Percentiles rank a stretch among this genome's conserved stretches.
Conservation (phyloP, 2,888 invertebrate species). For the Hyles lineata region DNA sequence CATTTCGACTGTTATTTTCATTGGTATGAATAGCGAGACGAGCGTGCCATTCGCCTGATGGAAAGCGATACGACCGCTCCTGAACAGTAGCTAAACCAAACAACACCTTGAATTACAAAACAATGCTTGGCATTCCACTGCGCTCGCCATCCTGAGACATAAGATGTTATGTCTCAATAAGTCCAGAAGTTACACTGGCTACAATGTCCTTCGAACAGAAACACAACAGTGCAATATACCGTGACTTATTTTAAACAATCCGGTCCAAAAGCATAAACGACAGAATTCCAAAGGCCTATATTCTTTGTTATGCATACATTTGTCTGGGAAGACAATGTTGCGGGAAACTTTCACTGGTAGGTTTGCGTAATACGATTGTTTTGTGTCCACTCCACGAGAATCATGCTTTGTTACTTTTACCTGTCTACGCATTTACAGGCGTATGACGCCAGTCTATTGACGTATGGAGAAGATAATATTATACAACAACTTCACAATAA, state of each 20-base stretch:
- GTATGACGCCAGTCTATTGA: neutral
- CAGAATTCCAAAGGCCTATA: conserved; percentile 21
- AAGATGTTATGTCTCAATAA: too few species aligned
- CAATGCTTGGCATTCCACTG: too few species aligned
- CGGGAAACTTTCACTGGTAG: conserved; percentile 29
- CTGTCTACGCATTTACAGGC: neutral
- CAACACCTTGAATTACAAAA: too few species aligned
- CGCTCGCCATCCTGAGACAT: too few species aligned
- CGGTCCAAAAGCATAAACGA: neutral
- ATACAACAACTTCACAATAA: neutral
- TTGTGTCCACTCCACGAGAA: conserved; percentile 2
- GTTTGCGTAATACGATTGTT: conserved; percentile 21
- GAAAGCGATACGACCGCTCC: too few species aligned
- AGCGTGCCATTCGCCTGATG: too few species aligned
- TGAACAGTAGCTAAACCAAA: too few species aligned
- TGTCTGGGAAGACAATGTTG: conserved; percentile 19
- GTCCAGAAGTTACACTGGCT: too few species aligned
- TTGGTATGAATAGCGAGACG: too few species aligned
- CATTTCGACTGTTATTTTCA: too few species aligned
- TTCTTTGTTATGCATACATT: conserved; percentile 15
- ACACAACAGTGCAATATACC: too few species aligned
- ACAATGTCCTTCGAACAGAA: too few species aligned
- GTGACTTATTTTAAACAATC: neutral
- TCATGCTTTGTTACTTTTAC: conserved; percentile 9
- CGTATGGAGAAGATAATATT: neutral